phyloP scores from a whole-genome alignment of 2,113 vertebrate species.

The Oxyura jamaicensis region DNA sequence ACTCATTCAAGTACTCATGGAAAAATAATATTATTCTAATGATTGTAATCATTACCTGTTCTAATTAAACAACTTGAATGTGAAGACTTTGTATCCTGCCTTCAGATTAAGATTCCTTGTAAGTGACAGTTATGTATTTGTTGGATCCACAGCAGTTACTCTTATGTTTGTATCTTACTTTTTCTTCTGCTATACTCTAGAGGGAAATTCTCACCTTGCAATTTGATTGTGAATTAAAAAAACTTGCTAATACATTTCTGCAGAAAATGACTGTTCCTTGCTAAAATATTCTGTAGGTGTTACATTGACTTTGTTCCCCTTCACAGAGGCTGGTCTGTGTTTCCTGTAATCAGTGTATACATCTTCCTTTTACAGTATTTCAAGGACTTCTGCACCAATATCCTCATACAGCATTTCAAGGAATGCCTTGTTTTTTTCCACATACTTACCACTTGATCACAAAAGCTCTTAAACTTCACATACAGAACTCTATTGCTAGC shows the following conservation, averaged over 20 bases:
- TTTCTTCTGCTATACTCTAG: background rate
- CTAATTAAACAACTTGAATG: background rate
- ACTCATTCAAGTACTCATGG: background rate
- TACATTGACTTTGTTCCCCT: background rate
- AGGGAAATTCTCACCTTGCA: slow-evolving; percentile 23
- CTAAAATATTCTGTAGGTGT: background rate
- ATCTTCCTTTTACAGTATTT: background rate
- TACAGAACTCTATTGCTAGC: background rate
- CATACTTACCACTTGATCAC: background rate
- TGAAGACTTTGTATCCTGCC: slow-evolving; percentile 32
- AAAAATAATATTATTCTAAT: slow-evolving; percentile 2
- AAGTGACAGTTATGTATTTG: background rate
- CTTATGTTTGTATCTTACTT: slow-evolving; percentile 3
- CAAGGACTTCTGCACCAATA: background rate
- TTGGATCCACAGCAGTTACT: background rate
- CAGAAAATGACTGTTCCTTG: background rate
- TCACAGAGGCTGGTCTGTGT: background rate
- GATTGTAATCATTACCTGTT: slow-evolving; percentile 3
- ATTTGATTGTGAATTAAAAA: slow-evolving; percentile 48
- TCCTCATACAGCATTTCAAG: background rate
- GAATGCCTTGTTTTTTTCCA: background rate
- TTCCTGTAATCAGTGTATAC: background rate
- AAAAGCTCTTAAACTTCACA: background rate
- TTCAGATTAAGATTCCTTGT: slow-evolving; percentile 6
- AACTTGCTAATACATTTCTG: slow-evolving; percentile 7